Percentiles rank a stretch among this genome's conserved stretches.
phyloP scores from a whole-genome alignment of 2,797 vertebrate genomes.

The Neosilurus hyrtlii region DNA sequence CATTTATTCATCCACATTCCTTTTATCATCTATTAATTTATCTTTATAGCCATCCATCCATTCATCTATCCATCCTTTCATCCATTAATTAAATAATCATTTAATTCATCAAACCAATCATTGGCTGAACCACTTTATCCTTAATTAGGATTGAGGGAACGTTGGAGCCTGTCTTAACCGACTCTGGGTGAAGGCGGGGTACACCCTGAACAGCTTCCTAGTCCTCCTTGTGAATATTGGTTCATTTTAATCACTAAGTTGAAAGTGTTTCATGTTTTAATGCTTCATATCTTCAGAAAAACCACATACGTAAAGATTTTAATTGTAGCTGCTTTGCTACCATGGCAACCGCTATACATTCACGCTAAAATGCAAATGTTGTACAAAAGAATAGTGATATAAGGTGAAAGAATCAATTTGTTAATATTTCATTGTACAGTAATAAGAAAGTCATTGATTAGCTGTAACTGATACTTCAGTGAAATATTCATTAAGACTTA shows the following conservation, averaged over 20 bases:
- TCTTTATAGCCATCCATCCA: too few relatives aligned
- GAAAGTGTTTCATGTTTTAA: neutral
- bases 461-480: neutral
- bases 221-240: neutral
- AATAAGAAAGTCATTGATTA: slow-evolving; percentile 2
- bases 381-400: neutral
- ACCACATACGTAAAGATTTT: neutral
- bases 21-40: too few relatives aligned
- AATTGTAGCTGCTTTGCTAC: neutral
- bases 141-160: too few relatives aligned
- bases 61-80: too few relatives aligned
- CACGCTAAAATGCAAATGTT: neutral
- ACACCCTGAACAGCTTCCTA: too few relatives aligned
- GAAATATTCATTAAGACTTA: slow-evolving; percentile 5
- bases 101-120: too few relatives aligned
- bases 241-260: neutral
- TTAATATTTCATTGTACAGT: neutral
- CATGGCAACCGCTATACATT: neutral
- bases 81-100: too few relatives aligned
- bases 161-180: too few relatives aligned
- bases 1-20: too few relatives aligned
- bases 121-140: too few relatives aligned
- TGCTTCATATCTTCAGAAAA: neutral
- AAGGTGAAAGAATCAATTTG: neutral
- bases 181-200: too few relatives aligned